Evolutionary conservation across 2,797 vertebrate species (phyloP), one percentile per base, ranked within the genome.

Genomic region (Garrulus glandarius): DNA sequence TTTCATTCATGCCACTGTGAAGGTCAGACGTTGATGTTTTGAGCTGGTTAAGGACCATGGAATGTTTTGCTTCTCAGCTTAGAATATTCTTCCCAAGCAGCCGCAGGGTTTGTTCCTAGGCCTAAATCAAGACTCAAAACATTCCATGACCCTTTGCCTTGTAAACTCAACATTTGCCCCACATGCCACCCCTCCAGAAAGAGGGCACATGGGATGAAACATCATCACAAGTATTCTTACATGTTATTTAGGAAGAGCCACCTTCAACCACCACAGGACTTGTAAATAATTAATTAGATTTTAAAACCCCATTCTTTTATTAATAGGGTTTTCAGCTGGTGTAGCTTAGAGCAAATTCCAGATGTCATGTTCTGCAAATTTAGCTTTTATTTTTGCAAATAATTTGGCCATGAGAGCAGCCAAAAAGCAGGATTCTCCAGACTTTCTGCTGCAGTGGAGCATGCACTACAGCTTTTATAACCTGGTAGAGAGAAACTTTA

Each of bases 11-110:
- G 71, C 93, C 94, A 94, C 67, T 67, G 32, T 75, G 89, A 92
- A 94, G 82, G 75, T 97, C 95, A 95, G 78, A 89, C 92, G 83
- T 79, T 82, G 80, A 96, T 61, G 20, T 95, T 89, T 84, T 89
- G 47, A 75, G 50, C 43, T 93, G 46, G 82, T 89, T 96, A 92
- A 91, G 81, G 75, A 81, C 59, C 0, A 0, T 91, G 92, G 95
- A 95, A 96, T 96, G 95, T 97, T 95, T 96, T 95, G 81, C 47
- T 88, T 96, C 95, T 96, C 94, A 96, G 93, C 52, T 94, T 82
- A 92, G 92, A 97, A 96, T 95, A 87, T 92, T 94, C 93, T 96
- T 97, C 88, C 96, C 93, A 96, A 97, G 92, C 71, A 93, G 92
- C 70, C 15, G 0, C 78, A 91, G 78, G 56, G 78, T 53, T 96